Evolutionary conservation across 2,888 invertebrate genomes (phyloP), one percentile per base, ranked within the genome.

Genomic region (Hesperia comma): DNA sequence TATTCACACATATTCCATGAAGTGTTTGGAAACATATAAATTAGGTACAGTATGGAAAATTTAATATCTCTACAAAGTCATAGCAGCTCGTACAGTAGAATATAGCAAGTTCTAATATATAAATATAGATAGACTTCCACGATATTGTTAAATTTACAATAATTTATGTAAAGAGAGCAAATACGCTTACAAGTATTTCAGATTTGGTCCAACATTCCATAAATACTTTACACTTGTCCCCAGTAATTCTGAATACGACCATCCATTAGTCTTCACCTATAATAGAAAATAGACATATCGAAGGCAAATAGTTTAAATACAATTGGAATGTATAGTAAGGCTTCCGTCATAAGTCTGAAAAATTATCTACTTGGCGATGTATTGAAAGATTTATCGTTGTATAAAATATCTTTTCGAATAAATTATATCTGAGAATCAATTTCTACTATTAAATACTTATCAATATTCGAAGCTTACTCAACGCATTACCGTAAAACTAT

Each of bases 291-390:
- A 88, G 81, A 82, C 78, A 81, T 80, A 84, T 84, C 72, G 75
- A 89, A 89, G 86, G 86, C 87, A 85, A 77, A 81, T 79, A 80
- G 74, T 76, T 80, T 85, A 89, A 90, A 90, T 89, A 90, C 87
- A 87, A 86, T 79, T 92, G 92, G 92, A 92, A 92, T 92, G 92
- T 92, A 87, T 83, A 88, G 83, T 84, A 91, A 91, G 90, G 91
- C 90, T 84, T 84, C 83, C 76, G 77, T 92, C 90, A 90, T 92
- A 92, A 92, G 90, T 86, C 81, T 81, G 79, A 86, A 81, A 60
- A 80, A 82, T 80, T 78, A 78, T 73, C 75, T 78, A 69, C 55
- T 49, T 69, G 66, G 56, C 56, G 26, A 63, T 49, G 51, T 56
- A 67, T 63, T 66, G 19, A 60, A 67, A 64, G 54, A 57, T 71